Base-by-base conservation (phyloP, 2,888 invertebrate genomes). In the Latheticus oryzae region DNA sequence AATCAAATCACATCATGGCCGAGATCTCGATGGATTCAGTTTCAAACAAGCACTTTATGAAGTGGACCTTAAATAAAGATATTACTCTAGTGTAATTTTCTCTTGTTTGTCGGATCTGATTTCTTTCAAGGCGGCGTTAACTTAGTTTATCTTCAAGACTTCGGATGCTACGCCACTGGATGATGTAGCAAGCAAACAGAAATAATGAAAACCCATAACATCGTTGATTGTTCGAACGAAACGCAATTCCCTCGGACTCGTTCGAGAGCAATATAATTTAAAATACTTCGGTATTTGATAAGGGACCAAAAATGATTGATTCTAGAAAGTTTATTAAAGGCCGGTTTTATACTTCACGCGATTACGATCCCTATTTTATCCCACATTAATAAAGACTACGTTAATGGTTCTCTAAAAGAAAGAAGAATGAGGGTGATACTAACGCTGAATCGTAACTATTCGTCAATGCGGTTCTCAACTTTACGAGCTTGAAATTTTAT, bases 261-360 rank as follows among this genome's bases (percentile, higher is more conserved):
- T 50, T 57, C 45, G 52, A 51, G 51, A 56, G 60, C 63, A 62
- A 64, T 63, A 61, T 66, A 66, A 67, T 67, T 67, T 67, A 67
- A 67, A 66, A 63, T 64, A 53, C 61, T 42, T 58, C 56, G 58
- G 62, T 63, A 64, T 62, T 66, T 65, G 66, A 65, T 65, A 66
- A 65, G 66, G 65, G 68, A 66, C 59, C 61, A 47, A 53, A 62
- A 60, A 65, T 66, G 66, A 68, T 68, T 68, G 66, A 68, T 68
- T 68, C 62, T 60, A 51, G 60, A 59, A 63, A 68, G 58, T 68
- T 68, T 68, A 65, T 68, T 66, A 65, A 65, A 61, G 60, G 58
- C 57, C 54, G 60, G 58, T 48, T 35, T 50, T 58, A 53, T 51
- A 28, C 45, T 28, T 51, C 53, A 32, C 42, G 58, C 57, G 62